Conservation (phyloP, 2,797 vertebrate genomes). For the Dendrocincla tyrannina region DNA sequence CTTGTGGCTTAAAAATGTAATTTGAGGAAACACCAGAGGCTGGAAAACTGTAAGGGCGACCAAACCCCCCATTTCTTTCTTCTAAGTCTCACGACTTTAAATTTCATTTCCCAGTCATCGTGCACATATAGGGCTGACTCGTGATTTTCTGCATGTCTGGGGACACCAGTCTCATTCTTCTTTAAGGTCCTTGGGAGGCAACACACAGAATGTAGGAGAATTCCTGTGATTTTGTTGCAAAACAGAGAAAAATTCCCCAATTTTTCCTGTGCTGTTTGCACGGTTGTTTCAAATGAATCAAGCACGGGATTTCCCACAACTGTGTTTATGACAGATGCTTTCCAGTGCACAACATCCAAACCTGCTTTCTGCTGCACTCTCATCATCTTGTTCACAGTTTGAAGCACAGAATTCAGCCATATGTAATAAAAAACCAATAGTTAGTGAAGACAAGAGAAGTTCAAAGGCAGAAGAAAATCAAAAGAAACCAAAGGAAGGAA, state of each 20-base stretch:
- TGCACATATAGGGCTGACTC: neutral
- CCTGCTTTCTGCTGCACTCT: neutral
- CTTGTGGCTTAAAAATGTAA: neutral
- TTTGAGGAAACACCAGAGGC: neutral
- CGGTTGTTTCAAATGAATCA: fast-evolving
- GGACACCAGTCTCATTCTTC: neutral
- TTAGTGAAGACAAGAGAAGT: neutral
- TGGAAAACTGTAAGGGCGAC: neutral
- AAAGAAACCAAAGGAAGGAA: neutral
- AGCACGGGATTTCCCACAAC: neutral
- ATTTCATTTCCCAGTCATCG: neutral
- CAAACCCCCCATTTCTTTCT: neutral
- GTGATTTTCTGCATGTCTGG: neutral
- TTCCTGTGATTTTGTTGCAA: neutral
- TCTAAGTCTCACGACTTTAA: neutral
- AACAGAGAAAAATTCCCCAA: neutral
- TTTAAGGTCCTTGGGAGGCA: neutral
- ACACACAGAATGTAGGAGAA: neutral
- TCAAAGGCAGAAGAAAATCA: neutral
- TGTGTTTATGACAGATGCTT: neutral
- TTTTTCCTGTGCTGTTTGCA: neutral
- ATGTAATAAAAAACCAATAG: neutral
- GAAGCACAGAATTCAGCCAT: neutral
- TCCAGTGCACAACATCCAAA: neutral
- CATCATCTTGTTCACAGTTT: neutral